phyloP scores from a whole-genome alignment of 2,888 invertebrate species.

The Tachina lurida region DNA sequence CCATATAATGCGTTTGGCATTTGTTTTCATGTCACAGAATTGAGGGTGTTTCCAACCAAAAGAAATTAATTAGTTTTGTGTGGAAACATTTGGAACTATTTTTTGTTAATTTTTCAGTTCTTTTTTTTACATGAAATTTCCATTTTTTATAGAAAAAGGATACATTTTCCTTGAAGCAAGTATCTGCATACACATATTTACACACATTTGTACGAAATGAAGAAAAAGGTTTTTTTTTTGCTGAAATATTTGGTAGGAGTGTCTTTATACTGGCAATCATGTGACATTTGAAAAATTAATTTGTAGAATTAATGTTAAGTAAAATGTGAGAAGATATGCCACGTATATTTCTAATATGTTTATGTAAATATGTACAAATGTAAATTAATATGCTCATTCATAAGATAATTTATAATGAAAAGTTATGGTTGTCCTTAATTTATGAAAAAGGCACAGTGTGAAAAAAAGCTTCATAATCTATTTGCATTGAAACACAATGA shows the following conservation, averaged over 20 bases:
- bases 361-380: background rate
- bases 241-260: background rate
- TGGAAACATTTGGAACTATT: background rate
- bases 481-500: too few species aligned
- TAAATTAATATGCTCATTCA: background rate
- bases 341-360: background rate
- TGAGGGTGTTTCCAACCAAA: background rate
- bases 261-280: background rate
- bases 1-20: background rate
- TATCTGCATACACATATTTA: background rate
- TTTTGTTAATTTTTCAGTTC: background rate
- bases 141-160: too few species aligned
- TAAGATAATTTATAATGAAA: too few species aligned
- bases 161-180: too few species aligned
- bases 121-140: background rate
- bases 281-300: conserved; percentile 5
- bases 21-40: background rate
- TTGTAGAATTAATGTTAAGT: background rate
- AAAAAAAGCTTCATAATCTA: too few species aligned
- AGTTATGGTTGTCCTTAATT: too few species aligned
- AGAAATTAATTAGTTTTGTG: conserved; percentile 16
- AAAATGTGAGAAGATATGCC: background rate
- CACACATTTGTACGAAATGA: background rate
- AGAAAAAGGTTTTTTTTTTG: background rate
- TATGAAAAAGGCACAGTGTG: too few species aligned